These are phyloP conservation scores for Octomys mimax DNA, from an alignment of 2,797 vertebrate species.

Conservation along the genomic window DNA sequence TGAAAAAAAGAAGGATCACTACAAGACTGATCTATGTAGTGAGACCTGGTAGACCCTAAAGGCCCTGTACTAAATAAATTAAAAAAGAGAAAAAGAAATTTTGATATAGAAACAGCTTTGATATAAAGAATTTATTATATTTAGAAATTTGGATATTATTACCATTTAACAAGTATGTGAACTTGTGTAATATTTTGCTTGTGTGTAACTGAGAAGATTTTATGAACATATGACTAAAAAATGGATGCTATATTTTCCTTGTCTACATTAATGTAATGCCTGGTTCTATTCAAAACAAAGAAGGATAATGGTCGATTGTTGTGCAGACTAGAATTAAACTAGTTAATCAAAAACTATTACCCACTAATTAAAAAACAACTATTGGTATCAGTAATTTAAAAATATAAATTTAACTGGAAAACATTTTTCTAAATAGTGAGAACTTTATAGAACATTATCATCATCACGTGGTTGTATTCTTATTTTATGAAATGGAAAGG, in stretches of 20 bases:
- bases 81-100: background rate
- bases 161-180: background rate
- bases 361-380: background rate
- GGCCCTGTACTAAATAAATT: too few relatives aligned
- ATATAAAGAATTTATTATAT: constrained; percentile 2
- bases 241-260: background rate
- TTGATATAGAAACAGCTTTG: background rate
- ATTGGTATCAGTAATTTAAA: background rate
- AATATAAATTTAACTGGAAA: constrained; percentile 3
- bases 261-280: background rate
- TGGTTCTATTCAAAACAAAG: background rate
- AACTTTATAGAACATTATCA: background rate
- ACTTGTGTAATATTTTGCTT: background rate
- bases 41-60: too few relatives aligned
- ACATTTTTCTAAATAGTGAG: constrained; percentile 28
- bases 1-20: too few relatives aligned
- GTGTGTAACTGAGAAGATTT: background rate
- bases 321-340: background rate
- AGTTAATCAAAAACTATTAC: background rate
- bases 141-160: constrained; percentile 26
- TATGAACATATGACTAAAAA: background rate
- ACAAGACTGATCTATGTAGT: too few relatives aligned
- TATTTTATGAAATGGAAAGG: constrained; percentile 24
- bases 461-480: constrained; percentile 1
- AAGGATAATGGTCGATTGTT: background rate